These are phyloP conservation scores for Thinocorus orbignyianus DNA, from an alignment of 2,113 vertebrate genomes.

Conservation along the genomic window DNA sequence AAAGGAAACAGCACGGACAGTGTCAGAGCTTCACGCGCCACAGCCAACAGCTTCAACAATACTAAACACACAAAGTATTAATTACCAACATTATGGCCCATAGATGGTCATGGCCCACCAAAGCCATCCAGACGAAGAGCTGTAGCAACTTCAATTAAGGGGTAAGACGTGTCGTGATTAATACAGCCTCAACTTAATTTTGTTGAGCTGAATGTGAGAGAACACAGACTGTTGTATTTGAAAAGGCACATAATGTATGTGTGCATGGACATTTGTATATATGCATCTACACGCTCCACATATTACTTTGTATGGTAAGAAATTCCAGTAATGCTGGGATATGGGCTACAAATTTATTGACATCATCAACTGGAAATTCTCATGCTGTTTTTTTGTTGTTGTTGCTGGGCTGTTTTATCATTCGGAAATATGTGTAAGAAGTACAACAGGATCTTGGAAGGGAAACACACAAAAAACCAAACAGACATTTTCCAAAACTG, in stretches of 20 bases:
- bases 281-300: neutral
- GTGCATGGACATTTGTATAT: neutral
- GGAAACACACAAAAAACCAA: neutral
- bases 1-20: neutral
- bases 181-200: neutral
- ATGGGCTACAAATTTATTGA: constrained; percentile 20
- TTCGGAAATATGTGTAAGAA: neutral
- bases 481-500: constrained; percentile 52
- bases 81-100: neutral
- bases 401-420: constrained; percentile 16
- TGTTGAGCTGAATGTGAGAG: constrained; percentile 2
- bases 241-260: constrained; percentile 15
- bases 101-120: neutral
- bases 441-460: constrained; percentile 15
- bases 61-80: constrained; percentile 1
- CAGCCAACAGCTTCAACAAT: constrained; percentile 18
- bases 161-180: neutral
- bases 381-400: constrained; percentile 13
- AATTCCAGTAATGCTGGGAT: constrained; percentile 51
- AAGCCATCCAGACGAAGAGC: neutral
- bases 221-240: constrained; percentile 39
- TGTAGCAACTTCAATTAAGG: neutral
- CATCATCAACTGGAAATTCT: constrained; percentile 43
- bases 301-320: constrained; percentile 54
- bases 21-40: neutral